Evolutionary conservation across 2,797 vertebrate species (phyloP), one percentile per base, ranked within the genome.

Genomic region (Geotria australis): DNA sequence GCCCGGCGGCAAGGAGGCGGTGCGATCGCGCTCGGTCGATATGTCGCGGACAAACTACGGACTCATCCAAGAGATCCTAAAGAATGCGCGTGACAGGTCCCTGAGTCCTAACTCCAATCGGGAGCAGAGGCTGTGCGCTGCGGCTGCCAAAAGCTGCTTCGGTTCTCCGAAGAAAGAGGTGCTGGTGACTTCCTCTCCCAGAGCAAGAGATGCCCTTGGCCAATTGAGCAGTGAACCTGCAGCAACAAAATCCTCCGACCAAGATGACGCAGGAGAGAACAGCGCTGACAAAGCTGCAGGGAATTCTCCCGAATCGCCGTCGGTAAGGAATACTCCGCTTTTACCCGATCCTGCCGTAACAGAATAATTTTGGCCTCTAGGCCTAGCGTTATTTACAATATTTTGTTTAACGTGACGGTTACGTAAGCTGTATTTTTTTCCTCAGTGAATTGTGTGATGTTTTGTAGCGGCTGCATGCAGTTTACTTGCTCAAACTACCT

Each of bases 21-120:
- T 60, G 72, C 2, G 76, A 77, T 47, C 74, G 64, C 62, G 48
- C 59, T 60, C 13, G 57, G 9, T 66, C 10, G 2, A 93, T 47
- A 59, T 75, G 0, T 70, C 76, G 60, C 64, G 76, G 3, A 77
- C 83, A 62, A 82, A 79, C 46, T 86, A 82, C 0, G 79, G 72
- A 48, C 70, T 63, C 1, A 62, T 69, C 62, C 81, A 79, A 68
- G 85, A 89, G 58, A 69, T 70, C 1, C 63, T 68, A 62, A 70
- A 74, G 59, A 69, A 66, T 15, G 69, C 73, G 46, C 73, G 81
- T n/a, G 85, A 83, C 48, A 78, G 80, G 62, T 96, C 86, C 0
- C 89, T 89, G 47, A 98, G 89, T 70, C 88, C 91, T 7, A 74
- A 83, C 47, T n/a, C n/a, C 51, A 55, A 24, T 55, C 51, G 24